These are phyloP conservation scores for Watersipora subatra DNA, from an alignment of 1,140 invertebrate genomes.

Conservation along the genomic window DNA sequence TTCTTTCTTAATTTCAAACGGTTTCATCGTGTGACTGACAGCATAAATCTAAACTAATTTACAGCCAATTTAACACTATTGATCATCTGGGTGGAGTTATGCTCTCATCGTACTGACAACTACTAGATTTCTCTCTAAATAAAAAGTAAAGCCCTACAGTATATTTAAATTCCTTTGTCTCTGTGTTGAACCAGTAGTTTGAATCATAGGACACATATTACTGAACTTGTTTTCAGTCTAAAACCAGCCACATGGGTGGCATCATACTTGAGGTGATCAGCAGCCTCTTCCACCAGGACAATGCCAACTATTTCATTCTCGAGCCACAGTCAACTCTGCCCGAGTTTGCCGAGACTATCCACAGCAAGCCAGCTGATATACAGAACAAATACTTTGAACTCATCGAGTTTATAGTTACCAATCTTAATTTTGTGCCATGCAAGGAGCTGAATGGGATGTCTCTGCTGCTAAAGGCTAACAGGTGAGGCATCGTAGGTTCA, in stretches of 20 bases:
- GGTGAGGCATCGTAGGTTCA: neutral
- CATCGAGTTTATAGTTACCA: slow-evolving; percentile 88
- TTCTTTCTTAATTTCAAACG: too few species aligned
- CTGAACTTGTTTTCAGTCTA: slow-evolving; percentile 46
- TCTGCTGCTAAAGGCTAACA: slow-evolving; percentile 63
- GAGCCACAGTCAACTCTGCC: slow-evolving; percentile 88
- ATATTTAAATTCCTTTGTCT: too few species aligned
- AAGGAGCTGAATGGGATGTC: slow-evolving; percentile 94
- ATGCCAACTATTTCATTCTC: slow-evolving; percentile 96
- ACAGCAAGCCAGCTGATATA: slow-evolving; percentile 73
- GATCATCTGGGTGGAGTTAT: too few species aligned
- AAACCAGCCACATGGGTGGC: slow-evolving; percentile 60
- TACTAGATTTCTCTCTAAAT: too few species aligned
- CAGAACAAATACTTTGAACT: slow-evolving; percentile 92
- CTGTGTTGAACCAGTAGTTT: too few species aligned
- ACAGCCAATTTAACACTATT: too few species aligned
- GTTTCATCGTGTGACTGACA: too few species aligned
- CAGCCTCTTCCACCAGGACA: slow-evolving; percentile 90
- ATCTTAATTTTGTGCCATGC: slow-evolving; percentile 94
- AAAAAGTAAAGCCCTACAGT: too few species aligned
- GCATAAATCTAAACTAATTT: too few species aligned
- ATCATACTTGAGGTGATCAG: slow-evolving; percentile 89
- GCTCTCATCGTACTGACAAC: too few species aligned
- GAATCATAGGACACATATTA: too few species aligned
- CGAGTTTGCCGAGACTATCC: slow-evolving; percentile 88